Base-by-base conservation (phyloP, 2,888 invertebrate species). In the Clivina fossor region DNA sequence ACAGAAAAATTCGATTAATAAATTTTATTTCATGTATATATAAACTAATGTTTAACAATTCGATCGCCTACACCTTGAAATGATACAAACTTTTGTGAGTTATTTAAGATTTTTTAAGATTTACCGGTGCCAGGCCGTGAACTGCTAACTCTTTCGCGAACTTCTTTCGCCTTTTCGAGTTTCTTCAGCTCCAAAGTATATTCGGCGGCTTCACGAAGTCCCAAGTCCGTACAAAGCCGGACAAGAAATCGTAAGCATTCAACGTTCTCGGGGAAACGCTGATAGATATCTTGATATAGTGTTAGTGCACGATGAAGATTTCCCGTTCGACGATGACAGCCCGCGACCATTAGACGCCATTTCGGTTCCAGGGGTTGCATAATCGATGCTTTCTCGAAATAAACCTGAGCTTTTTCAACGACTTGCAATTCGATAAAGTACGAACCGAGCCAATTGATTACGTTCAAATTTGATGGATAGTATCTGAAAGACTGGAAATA, bases 201-300 rank as follows among this genome's bases (percentile, higher is more conserved):
- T 15, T 88, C 84, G 60, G 89, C 86, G 0, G 93, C 88, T 68
- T 98, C 97, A 30, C 89, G 82, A 68, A 97, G 80, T 0, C 96
- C 96, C 66, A 97, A 80, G 69, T 95, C 94, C 26, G 87, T 88
- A 68, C 92, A 90, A 44, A 96, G 74, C 63, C 92, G 83, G n/a
- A 93, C 88, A 66, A 96, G 79, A 70, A 92, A 84, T 73, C 91
- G 89, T 48, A 96, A 76, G 74, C 97, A 97, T 69, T 95, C 94
- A 1, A 91, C 81, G 72, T 97, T 96, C 60, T 97, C 95, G 0
- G 98, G 98, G 72, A 98, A 98, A 62, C 85, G 83, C 15, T 83
- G 78, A 69, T 96, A 90, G 66, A 97, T 87, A 62, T 84, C 82
- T 74, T 91, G 90, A 74, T 93, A 95, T 1, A 89, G 80, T 4